phyloP scores from a whole-genome alignment of 2,797 vertebrate genomes.

The Crocodylus rhombifer region DNA sequence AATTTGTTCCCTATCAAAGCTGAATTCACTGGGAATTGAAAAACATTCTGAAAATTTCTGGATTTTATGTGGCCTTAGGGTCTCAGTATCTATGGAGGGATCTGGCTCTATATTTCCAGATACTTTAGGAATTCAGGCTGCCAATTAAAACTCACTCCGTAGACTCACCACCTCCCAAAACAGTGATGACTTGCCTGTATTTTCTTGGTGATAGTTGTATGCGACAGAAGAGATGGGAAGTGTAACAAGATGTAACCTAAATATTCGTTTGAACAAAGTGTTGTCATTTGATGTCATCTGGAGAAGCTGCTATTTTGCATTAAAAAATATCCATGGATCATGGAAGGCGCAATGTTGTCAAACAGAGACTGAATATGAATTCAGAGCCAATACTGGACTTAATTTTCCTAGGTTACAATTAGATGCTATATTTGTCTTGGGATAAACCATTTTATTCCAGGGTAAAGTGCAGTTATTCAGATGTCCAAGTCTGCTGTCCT shows the following conservation, averaged over 20 bases:
- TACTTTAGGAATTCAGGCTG: neutral
- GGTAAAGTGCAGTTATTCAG: too few species aligned
- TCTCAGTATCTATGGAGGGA: neutral
- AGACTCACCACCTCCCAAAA: neutral
- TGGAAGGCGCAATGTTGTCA: accelerated
- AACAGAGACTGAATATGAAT: neutral
- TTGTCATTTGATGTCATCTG: neutral
- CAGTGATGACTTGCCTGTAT: neutral
- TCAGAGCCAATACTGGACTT: neutral
- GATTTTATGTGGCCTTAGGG: neutral
- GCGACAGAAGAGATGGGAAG: neutral
- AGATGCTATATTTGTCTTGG: too few species aligned
- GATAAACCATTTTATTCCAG: too few species aligned
- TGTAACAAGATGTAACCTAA: neutral
- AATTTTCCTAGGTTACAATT: neutral
- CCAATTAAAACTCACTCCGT: neutral
- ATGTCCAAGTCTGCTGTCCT: too few species aligned
- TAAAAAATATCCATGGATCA: neutral
- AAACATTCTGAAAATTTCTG: neutral
- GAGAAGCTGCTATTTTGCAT: neutral
- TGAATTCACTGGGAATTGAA: neutral
- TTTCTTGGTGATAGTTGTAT: neutral
- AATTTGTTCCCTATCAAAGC: neutral
- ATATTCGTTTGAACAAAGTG: neutral
- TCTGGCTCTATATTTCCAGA: neutral